These are phyloP conservation scores for Zoanthus sansibaricus DNA, from an alignment of 92 coral and sea anemone species.

Conservation along the genomic window DNA sequence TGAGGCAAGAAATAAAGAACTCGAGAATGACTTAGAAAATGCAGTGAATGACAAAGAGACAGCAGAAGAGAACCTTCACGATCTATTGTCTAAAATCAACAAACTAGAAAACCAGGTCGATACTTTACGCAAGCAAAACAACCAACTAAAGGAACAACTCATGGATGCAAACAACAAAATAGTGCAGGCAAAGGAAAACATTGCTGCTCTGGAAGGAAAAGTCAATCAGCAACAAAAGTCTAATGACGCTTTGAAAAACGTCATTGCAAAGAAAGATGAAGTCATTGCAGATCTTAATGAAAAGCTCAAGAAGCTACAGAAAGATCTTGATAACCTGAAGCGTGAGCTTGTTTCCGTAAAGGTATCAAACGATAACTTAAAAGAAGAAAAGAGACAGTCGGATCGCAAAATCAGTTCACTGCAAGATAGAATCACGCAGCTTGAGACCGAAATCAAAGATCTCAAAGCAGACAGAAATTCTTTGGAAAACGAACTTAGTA, in stretches of 20 bases:
- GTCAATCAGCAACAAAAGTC: constrained; percentile 73
- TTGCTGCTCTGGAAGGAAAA: constrained; percentile 69
- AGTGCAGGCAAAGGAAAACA: constrained; percentile 77
- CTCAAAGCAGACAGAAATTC: constrained; percentile 86
- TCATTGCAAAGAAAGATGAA: constrained; percentile 80
- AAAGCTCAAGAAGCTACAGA: constrained; percentile 83
- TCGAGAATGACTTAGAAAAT: constrained; percentile 81
- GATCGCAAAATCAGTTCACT: constrained; percentile 79
- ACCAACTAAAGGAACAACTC: constrained; percentile 82
- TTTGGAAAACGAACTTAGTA: constrained; percentile 84
- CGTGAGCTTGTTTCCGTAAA: constrained; percentile 77
- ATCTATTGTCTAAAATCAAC: constrained; percentile 73
- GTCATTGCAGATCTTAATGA: constrained; percentile 72
- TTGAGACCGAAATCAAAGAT: constrained; percentile 79
- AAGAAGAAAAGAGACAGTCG: constrained; percentile 75
- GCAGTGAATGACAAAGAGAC: constrained; percentile 78
- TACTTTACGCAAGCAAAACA: constrained; percentile 77
- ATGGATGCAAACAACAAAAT: constrained; percentile 82
- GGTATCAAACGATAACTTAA: constrained; percentile 70
- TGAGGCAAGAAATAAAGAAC: constrained; percentile 74
- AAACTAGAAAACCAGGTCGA: constrained; percentile 84
- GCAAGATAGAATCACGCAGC: constrained; percentile 57
- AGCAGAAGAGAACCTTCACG: constrained; percentile 87
- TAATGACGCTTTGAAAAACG: constrained; percentile 72
- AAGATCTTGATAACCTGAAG: constrained; percentile 72